Evolutionary conservation across 2,888 invertebrate species (phyloP).

Genomic region (Caenorhabditis becei): DNA sequence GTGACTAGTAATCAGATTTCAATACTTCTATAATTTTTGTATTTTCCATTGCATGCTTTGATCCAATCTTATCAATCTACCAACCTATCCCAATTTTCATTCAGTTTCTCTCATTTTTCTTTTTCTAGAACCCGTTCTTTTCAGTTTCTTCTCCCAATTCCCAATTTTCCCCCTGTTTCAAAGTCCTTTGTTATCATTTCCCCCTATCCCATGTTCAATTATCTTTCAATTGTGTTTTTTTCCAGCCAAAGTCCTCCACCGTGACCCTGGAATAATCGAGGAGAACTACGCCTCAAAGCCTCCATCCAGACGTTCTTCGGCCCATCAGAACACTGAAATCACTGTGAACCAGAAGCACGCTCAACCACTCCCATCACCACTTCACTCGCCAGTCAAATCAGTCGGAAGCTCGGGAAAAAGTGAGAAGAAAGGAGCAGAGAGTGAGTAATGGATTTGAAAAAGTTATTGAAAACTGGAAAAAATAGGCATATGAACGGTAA

Average conservation of each 20-base stretch:
- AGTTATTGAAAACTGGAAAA: background rate
- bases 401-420: constrained; percentile 1
- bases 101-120: no score
- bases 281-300: constrained; percentile 54
- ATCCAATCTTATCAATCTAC: no score
- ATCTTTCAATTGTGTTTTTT: background rate
- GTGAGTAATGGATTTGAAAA: constrained; percentile 26
- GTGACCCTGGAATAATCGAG: constrained; percentile 58
- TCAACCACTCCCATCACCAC: constrained; percentile 59
- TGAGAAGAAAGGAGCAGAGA: background rate
- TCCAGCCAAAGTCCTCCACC: constrained; percentile 52
- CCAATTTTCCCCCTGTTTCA: background rate
- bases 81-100: no score
- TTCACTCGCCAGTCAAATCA: constrained; percentile 47
- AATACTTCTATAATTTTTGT: no score
- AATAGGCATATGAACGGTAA: no score
- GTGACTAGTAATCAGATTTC: no score
- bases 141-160: background rate
- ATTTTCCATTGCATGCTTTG: no score
- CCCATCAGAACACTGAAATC: constrained; percentile 29
- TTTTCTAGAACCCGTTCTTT: background rate
- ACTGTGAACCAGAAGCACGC: constrained; percentile 55
- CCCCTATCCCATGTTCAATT: no score
- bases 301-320: constrained; percentile 31
- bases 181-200: constrained; percentile 1